Evolutionary conservation across 2,797 vertebrate genomes (phyloP).

Genomic region (Poeciliopsis turneri): DNA sequence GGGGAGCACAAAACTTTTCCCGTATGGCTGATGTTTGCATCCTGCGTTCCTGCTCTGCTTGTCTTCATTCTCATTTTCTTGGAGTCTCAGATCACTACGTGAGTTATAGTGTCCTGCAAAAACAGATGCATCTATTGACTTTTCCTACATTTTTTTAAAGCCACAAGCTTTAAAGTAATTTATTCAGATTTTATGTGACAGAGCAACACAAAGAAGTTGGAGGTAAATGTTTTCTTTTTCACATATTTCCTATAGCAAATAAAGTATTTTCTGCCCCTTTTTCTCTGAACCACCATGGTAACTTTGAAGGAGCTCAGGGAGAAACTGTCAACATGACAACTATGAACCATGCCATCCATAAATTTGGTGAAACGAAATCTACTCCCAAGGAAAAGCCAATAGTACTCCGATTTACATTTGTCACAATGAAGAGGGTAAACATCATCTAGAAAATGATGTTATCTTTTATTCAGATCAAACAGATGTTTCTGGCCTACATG

Average conservation of each 20-base stretch:
- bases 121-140: not conserved
- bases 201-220: not conserved
- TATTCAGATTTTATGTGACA: not conserved
- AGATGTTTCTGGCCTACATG: not conserved
- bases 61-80: constrained; percentile 99
- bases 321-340: not conserved
- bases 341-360: not conserved
- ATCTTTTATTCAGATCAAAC: not conserved
- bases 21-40: constrained; percentile 92
- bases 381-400: not conserved
- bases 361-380: not conserved
- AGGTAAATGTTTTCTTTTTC: not conserved
- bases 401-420: not conserved
- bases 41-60: constrained; percentile 86
- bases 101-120: constrained; percentile 55
- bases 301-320: not conserved
- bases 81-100: constrained; percentile 99
- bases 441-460: not conserved
- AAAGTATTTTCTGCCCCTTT: not conserved
- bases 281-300: not conserved
- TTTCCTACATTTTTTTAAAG: not conserved
- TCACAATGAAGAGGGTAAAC: not conserved
- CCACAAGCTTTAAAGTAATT: not conserved
- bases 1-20: constrained; percentile 75
- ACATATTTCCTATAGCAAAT: not conserved